These are phyloP conservation scores for Trachelus troglodyta DNA, from an alignment of 2,888 invertebrate species.

Conservation along the genomic window DNA sequence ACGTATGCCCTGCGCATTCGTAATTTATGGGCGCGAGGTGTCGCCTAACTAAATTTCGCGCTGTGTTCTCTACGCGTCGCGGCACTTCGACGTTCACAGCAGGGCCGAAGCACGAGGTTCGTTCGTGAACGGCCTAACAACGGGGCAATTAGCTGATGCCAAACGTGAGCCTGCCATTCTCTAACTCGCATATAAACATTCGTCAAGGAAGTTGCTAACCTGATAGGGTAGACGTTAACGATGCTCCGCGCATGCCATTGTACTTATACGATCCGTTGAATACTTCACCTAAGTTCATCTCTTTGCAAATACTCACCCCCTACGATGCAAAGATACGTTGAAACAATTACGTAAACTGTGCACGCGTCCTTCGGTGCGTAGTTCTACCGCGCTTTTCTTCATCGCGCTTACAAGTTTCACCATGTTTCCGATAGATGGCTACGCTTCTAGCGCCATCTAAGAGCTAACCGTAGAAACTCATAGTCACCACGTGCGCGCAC, in stretches of 20 bases:
- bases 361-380: background rate
- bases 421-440: slow-evolving; percentile 40
- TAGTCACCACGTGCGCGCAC: slow-evolving; percentile 48
- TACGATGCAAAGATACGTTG: background rate
- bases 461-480: slow-evolving; percentile 30
- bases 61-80: slow-evolving; percentile 6
- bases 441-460: slow-evolving; percentile 50
- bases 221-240: background rate
- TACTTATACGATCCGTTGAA: background rate
- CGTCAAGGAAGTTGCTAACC: slow-evolving; percentile 1
- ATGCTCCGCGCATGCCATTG: background rate
- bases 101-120: slow-evolving; percentile 32
- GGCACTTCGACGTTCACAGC: slow-evolving; percentile 23
- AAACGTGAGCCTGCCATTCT: slow-evolving; percentile 4
- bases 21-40: slow-evolving; percentile 56
- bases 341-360: background rate
- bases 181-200: background rate
- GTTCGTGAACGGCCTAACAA: slow-evolving; percentile 51
- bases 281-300: background rate
- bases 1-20: slow-evolving; percentile 58
- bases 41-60: slow-evolving; percentile 53
- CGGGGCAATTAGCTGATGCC: slow-evolving; percentile 25
- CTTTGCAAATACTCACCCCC: background rate
- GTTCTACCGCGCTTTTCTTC: background rate
- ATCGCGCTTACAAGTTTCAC: slow-evolving; percentile 39